Evolutionary conservation across 2,888 invertebrate genomes (phyloP).

Genomic region (Branchinecta sandiegonensis): DNA sequence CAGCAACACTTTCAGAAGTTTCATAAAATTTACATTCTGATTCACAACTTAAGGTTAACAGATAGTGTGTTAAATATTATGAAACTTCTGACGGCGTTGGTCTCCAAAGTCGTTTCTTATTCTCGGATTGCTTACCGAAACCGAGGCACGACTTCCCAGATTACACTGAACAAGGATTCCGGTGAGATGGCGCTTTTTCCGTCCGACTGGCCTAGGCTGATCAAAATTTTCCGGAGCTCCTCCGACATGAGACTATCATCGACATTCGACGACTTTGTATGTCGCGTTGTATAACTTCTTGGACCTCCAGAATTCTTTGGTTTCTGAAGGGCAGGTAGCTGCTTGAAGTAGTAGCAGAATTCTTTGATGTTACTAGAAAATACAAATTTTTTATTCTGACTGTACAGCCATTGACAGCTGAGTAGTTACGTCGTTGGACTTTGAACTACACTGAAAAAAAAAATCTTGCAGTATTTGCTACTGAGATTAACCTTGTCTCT

Average conservation of each 20-base stretch:
- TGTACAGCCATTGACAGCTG: background rate
- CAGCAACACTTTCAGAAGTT: too few species aligned
- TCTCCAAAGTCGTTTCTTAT: too few species aligned
- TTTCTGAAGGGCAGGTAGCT: constrained; percentile 53
- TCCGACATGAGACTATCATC: constrained; percentile 60
- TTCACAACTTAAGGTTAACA: too few species aligned
- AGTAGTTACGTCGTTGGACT: too few species aligned
- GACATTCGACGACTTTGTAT: constrained; percentile 41
- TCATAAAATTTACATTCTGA: too few species aligned
- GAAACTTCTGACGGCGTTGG: too few species aligned
- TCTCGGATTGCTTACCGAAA: constrained; percentile 40
- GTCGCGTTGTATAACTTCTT: constrained; percentile 46
- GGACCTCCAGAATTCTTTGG: constrained; percentile 39
- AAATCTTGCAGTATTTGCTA: too few species aligned
- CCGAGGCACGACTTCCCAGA: constrained; percentile 68
- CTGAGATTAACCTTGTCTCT: too few species aligned
- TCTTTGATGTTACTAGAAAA: constrained; percentile 58
- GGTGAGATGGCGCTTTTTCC: constrained; percentile 60
- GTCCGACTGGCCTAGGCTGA: constrained; percentile 51
- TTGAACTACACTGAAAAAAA: too few species aligned
- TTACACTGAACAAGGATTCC: constrained; percentile 61
- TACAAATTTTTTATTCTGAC: constrained; percentile 24
- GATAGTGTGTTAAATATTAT: too few species aligned
- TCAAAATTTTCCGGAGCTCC: constrained; percentile 59
- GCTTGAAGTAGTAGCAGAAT: constrained; percentile 64